Base-by-base conservation (phyloP, 2,888 invertebrate species). In the Ochropleura leucogaster region DNA sequence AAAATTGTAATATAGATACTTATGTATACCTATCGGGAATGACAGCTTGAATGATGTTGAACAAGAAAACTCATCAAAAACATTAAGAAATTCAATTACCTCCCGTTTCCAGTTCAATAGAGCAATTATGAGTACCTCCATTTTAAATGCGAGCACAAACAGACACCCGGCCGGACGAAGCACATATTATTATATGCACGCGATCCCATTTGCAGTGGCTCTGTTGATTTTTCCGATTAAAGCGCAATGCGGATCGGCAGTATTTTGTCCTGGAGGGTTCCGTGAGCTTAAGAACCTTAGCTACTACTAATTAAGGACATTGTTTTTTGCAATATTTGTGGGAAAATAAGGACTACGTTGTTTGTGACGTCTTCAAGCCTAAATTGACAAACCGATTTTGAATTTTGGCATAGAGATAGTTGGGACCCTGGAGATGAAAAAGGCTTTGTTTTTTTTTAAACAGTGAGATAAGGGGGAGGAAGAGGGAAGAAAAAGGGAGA, bases 171-270 rank as follows among this genome's bases (percentile, higher is more conserved):
- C 78, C 75, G 65, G 49, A 77, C 79, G 84, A 78, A 72, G 70
- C 63, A 79, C 85, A 79, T 83, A 83, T 87, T 87, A 89, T 88
- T 85, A 86, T 84, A 87, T 86, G 85, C 82, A 83, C 77, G 70
- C 79, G 82, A 77, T 77, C 78, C 83, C 86, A 85, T 87, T 87
- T 84, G 80, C 82, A 85, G 80, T 62, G 76, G 79, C 84, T 88
- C 87, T 95, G 95, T 95, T 94, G 94, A 93, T 95, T 95, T 94
- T 94, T 88, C 91, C 90, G 93, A 94, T 95, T 93, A 94, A 86
- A 94, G 91, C 94, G 92, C 94, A 94, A 90, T 94, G 94, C 93
- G 89, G 93, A 90, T 81, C 85, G 88, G 83, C 87, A 84, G 90
- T 90, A 88, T 91, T 90, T 89, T 89, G 77, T 71, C 74, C 30